phyloP scores from a whole-genome alignment of 1,140 invertebrate species.

The Pseudomyrmex cubaensis region DNA sequence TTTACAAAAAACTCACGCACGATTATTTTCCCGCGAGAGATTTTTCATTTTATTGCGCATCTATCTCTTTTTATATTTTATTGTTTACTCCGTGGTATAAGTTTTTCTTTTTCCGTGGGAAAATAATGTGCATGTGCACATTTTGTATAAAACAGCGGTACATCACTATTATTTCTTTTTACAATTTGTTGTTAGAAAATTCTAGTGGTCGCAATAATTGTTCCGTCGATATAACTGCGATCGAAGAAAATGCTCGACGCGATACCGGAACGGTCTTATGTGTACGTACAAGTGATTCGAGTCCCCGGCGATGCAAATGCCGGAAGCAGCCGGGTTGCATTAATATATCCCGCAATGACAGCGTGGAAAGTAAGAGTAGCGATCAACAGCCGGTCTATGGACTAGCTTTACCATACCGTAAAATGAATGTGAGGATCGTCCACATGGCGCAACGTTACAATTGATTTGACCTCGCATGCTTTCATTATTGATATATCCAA shows the following conservation, averaged over 20 bases:
- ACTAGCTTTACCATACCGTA: background rate
- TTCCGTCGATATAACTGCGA: background rate
- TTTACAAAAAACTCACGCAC: background rate
- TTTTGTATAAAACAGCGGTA: background rate
- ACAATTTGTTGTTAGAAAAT: background rate
- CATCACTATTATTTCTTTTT: background rate
- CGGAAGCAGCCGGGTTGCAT: constrained; percentile 55
- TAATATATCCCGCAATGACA: constrained; percentile 53
- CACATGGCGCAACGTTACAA: constrained; percentile 76
- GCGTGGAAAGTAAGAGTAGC: constrained; percentile 58
- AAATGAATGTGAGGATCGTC: constrained; percentile 74
- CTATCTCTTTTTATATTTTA: background rate
- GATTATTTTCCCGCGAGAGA: background rate
- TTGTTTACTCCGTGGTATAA: background rate
- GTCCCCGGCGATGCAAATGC: constrained; percentile 31
- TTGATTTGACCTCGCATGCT: constrained; percentile 79
- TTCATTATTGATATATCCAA: constrained; percentile 76
- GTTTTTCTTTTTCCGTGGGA: background rate
- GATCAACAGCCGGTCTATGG: constrained; percentile 35
- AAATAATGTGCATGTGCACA: background rate
- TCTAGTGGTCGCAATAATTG: background rate
- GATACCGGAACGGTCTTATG: constrained; percentile 7
- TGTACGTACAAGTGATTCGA: background rate
- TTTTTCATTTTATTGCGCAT: background rate
- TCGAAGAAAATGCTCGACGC: constrained; percentile 6